A percentile compares a stretch with the other conserved stretches of the same genome.
phyloP scores from a whole-genome alignment of 2,888 invertebrate species.

The Parelbella ahira region DNA sequence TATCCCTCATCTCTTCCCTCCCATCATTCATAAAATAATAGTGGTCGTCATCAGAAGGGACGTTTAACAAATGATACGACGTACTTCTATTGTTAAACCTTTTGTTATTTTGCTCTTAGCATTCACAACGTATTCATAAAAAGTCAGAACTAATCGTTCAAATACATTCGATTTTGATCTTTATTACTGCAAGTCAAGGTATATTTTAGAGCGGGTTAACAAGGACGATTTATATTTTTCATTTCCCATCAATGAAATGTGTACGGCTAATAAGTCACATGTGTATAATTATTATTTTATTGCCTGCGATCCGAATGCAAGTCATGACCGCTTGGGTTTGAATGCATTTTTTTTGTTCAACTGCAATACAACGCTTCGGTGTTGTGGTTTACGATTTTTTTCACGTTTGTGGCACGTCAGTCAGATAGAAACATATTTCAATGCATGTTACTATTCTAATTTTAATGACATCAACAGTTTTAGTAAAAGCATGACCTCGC shows the following conservation, averaged over 20 bases:
- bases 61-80: constrained; percentile 79
- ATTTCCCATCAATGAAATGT: constrained; percentile 45
- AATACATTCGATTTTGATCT: constrained; percentile 5
- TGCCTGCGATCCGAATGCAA: constrained; percentile 66
- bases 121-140: constrained; percentile 39
- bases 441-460: too few relatives aligned
- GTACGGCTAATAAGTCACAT: constrained; percentile 75
- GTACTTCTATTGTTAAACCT: constrained; percentile 73
- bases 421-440: too few relatives aligned
- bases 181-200: constrained; percentile 1
- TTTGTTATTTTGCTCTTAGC: constrained; percentile 69
- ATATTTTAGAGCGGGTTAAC: background rate
- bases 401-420: too few relatives aligned
- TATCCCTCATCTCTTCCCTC: constrained; percentile 50
- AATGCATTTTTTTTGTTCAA: constrained; percentile 40
- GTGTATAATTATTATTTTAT: constrained; percentile 80
- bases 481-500: too few relatives aligned
- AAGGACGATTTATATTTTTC: constrained; percentile 22
- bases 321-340: constrained; percentile 62
- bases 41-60: constrained; percentile 75
- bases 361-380: constrained; percentile 32
- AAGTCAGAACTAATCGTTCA: constrained; percentile 36
- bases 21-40: constrained; percentile 77
- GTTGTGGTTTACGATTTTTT: constrained; percentile 22
- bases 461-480: too few relatives aligned